Evolutionary conservation across 2,888 invertebrate species (phyloP).

Genomic region (Lordiphosa andalusiaca): DNA sequence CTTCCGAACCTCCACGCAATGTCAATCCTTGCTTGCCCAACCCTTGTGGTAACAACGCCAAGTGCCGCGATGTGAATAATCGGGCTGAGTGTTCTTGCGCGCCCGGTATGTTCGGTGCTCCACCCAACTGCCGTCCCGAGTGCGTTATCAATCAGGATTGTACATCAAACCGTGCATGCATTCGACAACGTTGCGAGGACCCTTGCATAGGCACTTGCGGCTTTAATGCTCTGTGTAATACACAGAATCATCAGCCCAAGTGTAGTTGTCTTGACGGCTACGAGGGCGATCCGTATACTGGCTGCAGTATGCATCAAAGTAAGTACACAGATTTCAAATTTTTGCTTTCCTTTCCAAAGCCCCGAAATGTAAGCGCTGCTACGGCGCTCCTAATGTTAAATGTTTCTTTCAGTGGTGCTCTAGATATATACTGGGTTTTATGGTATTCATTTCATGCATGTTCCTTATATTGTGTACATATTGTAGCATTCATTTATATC

Average conservation of each 20-base stretch:
- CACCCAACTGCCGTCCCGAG: slow-evolving; percentile 89
- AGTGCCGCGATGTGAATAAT: slow-evolving; percentile 85
- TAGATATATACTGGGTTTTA: slow-evolving; percentile 46
- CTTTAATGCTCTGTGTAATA: slow-evolving; percentile 85
- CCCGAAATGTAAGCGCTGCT: slow-evolving; percentile 8
- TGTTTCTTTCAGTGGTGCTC: slow-evolving; percentile 67
- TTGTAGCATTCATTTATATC: slow-evolving; percentile 23
- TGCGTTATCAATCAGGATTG: slow-evolving; percentile 88
- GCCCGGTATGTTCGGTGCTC: slow-evolving; percentile 87
- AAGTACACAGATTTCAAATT: slow-evolving; percentile 78
- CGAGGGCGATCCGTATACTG: slow-evolving; percentile 90
- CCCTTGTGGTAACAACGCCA: slow-evolving; percentile 89
- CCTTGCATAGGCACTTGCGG: slow-evolving; percentile 90
- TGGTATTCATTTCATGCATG: slow-evolving; percentile 55
- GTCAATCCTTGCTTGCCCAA: slow-evolving; percentile 86
- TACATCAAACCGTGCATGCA: slow-evolving; percentile 86
- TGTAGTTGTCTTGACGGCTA: slow-evolving; percentile 87
- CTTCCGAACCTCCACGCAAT: slow-evolving; percentile 80
- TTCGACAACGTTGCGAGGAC: slow-evolving; percentile 86
- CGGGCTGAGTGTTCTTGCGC: slow-evolving; percentile 88
- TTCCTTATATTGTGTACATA: slow-evolving; percentile 57
- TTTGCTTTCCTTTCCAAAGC: slow-evolving; percentile 28
- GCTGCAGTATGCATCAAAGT: slow-evolving; percentile 85
- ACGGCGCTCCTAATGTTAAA: slow-evolving; percentile 54
- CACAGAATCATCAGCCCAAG: slow-evolving; percentile 87